Percentiles rank a stretch among this genome's conserved stretches.
Conservation (phyloP, 2,113 vertebrate genomes). For the Aix galericulata region DNA sequence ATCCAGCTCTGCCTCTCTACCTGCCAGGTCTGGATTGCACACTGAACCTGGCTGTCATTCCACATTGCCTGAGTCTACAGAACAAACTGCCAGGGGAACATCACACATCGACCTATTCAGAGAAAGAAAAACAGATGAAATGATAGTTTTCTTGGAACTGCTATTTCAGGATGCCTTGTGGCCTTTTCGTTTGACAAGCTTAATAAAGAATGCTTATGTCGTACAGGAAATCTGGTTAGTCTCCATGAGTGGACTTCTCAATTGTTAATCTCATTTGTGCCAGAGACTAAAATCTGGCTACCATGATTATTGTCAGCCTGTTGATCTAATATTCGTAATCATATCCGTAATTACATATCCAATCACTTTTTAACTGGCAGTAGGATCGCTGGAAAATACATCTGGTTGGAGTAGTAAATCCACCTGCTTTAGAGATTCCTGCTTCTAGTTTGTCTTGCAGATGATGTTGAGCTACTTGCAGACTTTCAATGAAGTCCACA, state of each 20-base stretch:
- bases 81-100: neutral
- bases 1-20: neutral
- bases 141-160: neutral
- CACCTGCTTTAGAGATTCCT: neutral
- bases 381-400: conserved; percentile 16
- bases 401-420: neutral
- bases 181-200: neutral
- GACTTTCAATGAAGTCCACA: neutral
- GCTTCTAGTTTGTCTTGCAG: neutral
- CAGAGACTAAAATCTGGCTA: conserved; percentile 59
- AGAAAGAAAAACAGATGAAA: neutral
- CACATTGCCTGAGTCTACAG: neutral
- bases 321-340: conserved; percentile 65
- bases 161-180: conserved; percentile 21
- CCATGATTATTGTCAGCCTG: conserved; percentile 18
- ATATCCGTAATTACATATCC: conserved; percentile 53
- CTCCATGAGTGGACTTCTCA: conserved; percentile 38
- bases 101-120: neutral
- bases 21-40: neutral
- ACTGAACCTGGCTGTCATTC: neutral
- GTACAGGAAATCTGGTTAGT: conserved; percentile 55
- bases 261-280: conserved; percentile 67
- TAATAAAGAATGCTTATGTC: neutral
- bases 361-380: conserved; percentile 44
- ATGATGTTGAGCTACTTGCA: neutral